phyloP scores from a whole-genome alignment of 2,888 invertebrate genomes.

The Conchocele bisecta region DNA sequence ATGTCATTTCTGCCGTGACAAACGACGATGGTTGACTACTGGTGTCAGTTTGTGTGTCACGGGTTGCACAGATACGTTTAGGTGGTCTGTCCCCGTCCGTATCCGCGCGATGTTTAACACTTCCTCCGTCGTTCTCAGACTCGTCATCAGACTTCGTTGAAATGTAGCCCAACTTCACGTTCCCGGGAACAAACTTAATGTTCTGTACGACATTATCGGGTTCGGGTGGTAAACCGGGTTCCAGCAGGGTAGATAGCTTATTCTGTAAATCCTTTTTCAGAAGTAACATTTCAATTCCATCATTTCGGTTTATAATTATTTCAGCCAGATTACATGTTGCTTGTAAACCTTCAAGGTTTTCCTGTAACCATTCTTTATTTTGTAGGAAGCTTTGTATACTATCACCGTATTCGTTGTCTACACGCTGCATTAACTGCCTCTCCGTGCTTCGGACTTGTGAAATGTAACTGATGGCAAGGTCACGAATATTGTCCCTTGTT shows the following conservation, averaged over 20 bases:
- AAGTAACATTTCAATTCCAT: slow-evolving; percentile 80
- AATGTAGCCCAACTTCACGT: slow-evolving; percentile 72
- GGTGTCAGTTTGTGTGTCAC: slow-evolving; percentile 45
- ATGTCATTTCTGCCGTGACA: slow-evolving; percentile 34
- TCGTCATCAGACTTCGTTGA: slow-evolving; percentile 44
- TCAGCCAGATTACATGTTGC: slow-evolving; percentile 78
- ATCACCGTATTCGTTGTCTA: slow-evolving; percentile 75
- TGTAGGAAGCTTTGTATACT: slow-evolving; percentile 74
- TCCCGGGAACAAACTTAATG: slow-evolving; percentile 77
- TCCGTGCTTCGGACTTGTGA: slow-evolving; percentile 75
- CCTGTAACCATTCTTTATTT: slow-evolving; percentile 75
- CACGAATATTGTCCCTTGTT: slow-evolving; percentile 79
- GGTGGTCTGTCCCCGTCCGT: slow-evolving; percentile 24
- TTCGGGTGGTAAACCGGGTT: slow-evolving; percentile 63
- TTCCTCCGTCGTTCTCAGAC: slow-evolving; percentile 24
- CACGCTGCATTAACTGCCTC: slow-evolving; percentile 74
- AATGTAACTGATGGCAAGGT: slow-evolving; percentile 78
- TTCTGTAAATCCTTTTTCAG: slow-evolving; percentile 80
- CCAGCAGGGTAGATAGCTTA: slow-evolving; percentile 75
- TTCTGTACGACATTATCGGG: slow-evolving; percentile 67
- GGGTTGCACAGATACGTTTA: slow-evolving; percentile 42
- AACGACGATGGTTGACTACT: slow-evolving; percentile 1
- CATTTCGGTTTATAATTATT: slow-evolving; percentile 79
- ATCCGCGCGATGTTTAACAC: slow-evolving; percentile 26
- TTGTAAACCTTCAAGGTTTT: slow-evolving; percentile 76